phyloP scores from a whole-genome alignment of 1,140 invertebrate species.

The Eumeta japonica region DNA sequence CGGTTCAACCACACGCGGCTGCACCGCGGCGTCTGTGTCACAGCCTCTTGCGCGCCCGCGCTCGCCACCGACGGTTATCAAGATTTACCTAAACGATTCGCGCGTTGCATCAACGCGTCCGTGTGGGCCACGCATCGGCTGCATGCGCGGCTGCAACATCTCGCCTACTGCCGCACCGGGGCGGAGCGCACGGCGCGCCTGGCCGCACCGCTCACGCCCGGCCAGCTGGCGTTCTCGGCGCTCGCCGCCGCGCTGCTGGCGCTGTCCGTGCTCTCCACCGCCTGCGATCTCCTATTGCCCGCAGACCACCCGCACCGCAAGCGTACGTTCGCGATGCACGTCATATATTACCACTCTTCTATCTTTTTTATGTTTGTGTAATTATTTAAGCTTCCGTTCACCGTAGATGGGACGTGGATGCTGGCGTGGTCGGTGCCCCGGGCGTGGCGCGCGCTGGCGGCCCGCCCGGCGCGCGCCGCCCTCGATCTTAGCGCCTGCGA shows the following conservation, averaged over 20 bases:
- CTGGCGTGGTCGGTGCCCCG: constrained; percentile 29
- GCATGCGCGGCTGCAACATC: constrained; percentile 20
- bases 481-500: constrained; percentile 31
- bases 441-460: constrained; percentile 27
- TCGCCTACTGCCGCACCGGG: constrained; percentile 30
- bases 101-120: constrained; percentile 31
- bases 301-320: constrained; percentile 8
- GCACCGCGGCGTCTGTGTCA: constrained; percentile 34
- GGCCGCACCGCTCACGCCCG: constrained; percentile 11
- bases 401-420: constrained; percentile 30
- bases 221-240: constrained; percentile 23
- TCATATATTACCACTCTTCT: no score
- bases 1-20: constrained; percentile 42
- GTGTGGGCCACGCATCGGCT: constrained; percentile 26
- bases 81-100: no score
- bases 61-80: no score
- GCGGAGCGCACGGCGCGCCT: constrained; percentile 4
- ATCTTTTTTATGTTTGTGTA: no score
- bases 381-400: no score
- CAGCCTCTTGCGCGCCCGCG: constrained; percentile 17
- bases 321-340: no score
- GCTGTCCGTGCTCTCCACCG: constrained; percentile 28
- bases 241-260: constrained; percentile 22
- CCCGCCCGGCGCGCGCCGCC: constrained; percentile 12
- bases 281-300: constrained; percentile 24